Evolutionary conservation across 2,113 vertebrate species (phyloP).

Genomic region (Oxyruncus cristatus): DNA sequence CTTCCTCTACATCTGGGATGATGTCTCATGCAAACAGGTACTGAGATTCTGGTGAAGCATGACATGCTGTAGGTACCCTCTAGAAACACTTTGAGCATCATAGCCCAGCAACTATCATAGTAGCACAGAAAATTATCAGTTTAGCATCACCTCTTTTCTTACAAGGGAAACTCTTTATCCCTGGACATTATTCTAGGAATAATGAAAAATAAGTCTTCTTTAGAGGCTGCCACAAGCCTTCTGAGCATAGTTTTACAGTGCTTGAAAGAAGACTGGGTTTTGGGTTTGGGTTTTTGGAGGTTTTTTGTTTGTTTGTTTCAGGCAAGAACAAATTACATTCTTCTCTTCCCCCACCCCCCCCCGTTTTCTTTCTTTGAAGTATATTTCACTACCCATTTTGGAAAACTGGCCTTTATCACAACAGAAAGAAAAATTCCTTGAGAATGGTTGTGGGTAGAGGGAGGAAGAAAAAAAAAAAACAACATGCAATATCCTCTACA

Average conservation of each 20-base stretch:
- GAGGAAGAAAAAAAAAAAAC: not conserved
- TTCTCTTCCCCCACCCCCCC: rapidly evolving
- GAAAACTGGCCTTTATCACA: not conserved
- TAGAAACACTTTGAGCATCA: not conserved
- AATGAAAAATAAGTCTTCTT: not conserved
- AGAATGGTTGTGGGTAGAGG: not conserved
- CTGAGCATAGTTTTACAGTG: not conserved
- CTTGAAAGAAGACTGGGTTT: not conserved
- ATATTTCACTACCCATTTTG: not conserved
- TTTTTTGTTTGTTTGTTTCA: not conserved
- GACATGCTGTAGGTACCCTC: not conserved
- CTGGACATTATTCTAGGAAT: not conserved
- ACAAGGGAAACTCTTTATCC: not conserved
- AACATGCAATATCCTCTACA: not conserved
- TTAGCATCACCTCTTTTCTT: not conserved
- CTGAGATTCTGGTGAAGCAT: not conserved
- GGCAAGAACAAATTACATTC: not conserved
- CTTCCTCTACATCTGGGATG: not conserved
- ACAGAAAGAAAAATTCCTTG: not conserved
- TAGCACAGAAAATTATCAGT: not conserved
- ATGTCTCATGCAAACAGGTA: not conserved
- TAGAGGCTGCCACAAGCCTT: not conserved
- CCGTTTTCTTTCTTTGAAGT: not conserved
- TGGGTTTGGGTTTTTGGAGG: too few species aligned
- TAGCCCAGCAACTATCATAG: not conserved